Evolutionary conservation across 1,140 invertebrate genomes (phyloP), one percentile per base, ranked within the genome.

Genomic region (Zaprionus ghesquierei): DNA sequence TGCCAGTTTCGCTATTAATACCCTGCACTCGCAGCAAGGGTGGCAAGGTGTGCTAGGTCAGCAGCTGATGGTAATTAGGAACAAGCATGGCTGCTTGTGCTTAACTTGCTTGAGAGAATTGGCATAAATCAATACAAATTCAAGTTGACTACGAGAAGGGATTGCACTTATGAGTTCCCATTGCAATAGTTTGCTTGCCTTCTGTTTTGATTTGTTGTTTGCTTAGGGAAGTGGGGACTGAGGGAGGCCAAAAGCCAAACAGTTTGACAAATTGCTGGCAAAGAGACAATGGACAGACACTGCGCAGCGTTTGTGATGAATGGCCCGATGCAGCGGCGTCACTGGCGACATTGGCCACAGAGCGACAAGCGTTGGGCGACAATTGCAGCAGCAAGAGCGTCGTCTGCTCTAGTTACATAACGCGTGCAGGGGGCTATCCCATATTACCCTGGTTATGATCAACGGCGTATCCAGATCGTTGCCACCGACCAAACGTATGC

Each of bases 401-500:
- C 27, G 27, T 33, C 75, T 73, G 63, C 63, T 86, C 71, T 69
- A 33, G 62, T 87, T 87, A 79, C 76, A 87, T 89, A 90, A 87
- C 41, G 50, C 59, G 15, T 31, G 12, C 29, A 27, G 23, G 50
- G 10, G 10, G 41, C n/a, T 18, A 35, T 41, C 23, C 95, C 29
- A 44, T 27, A 59, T 78, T 78, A 98, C 98, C 95, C 96, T 96
- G 79, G 97, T 98, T 90, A 99, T 95, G 90, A 97, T 95, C 80
- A 99, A 94, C 60, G 97, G 96, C n/a, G 96, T 95, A 79, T 95
- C 95, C 79, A 98, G 94, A 94, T 98, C 98, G 72, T 95, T 94
- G 70, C 98, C 98, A 78, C 98, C 98, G 72, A 97, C 96, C 65
- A 98, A 94, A 75, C 97, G 95, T 84, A 98, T 96, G 53, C 98